Evolutionary conservation across 2,888 invertebrate species (phyloP).

Genomic region (Brachyptera risi): DNA sequence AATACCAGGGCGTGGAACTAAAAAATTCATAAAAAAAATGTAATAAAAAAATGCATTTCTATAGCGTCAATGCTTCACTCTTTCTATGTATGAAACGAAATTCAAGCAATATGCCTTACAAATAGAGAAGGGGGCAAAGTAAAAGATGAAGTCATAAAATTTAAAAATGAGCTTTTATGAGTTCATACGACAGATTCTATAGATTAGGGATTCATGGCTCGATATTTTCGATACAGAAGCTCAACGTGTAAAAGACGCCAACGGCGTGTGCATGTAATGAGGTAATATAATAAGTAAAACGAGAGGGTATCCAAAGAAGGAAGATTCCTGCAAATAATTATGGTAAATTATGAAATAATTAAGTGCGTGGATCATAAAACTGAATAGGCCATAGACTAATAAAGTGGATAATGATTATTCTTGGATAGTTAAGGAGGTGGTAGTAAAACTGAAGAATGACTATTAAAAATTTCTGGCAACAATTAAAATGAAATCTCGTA

Average conservation of each 20-base stretch:
- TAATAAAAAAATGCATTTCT: slow-evolving; percentile 14
- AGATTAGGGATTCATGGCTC: background rate
- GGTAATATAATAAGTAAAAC: no score
- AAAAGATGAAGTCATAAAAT: slow-evolving; percentile 12
- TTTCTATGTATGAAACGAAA: slow-evolving; percentile 8
- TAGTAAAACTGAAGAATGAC: background rate
- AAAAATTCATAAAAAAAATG: slow-evolving; percentile 19
- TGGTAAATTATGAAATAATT: slow-evolving; percentile 11
- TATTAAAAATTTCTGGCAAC: background rate
- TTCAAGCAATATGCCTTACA: background rate
- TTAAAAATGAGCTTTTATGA: slow-evolving; percentile 9
- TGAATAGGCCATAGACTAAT: background rate
- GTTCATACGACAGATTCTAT: background rate
- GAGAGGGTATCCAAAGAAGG: no score
- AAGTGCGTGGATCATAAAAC: slow-evolving; percentile 1
- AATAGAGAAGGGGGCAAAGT: background rate
- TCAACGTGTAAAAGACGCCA: no score
- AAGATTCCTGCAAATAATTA: background rate
- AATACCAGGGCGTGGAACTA: slow-evolving; percentile 8
- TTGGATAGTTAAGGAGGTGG: background rate
- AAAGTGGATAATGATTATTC: slow-evolving; percentile 1
- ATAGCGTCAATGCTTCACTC: background rate
- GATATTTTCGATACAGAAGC: no score
- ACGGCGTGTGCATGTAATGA: no score
- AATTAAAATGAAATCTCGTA: background rate